Percentiles rank a stretch among this genome's conserved stretches.
Conservation (phyloP, 2,888 invertebrate species). For the Rugalucina vietnamica region DNA sequence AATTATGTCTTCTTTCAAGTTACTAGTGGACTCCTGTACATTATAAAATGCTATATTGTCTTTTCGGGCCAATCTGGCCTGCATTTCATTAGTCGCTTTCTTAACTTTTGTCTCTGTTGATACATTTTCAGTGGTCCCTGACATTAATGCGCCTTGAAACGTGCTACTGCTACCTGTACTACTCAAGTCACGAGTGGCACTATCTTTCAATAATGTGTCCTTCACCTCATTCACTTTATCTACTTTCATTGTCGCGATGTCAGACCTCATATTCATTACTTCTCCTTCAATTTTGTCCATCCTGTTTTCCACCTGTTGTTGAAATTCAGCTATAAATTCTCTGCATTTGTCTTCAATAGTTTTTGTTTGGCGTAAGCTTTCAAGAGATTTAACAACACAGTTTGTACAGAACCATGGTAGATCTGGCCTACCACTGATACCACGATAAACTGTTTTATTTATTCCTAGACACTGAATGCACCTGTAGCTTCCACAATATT, state of each 20-base stretch:
- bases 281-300: not conserved
- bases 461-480: not conserved
- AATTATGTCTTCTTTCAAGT: not conserved
- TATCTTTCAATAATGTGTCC: not conserved
- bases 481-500: not conserved
- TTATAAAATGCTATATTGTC: not conserved
- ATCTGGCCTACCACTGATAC: not conserved
- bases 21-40: not conserved
- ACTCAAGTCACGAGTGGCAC: too few species aligned
- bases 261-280: not conserved
- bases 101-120: not conserved
- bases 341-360: not conserved
- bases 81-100: not conserved
- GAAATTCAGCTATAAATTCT: not conserved
- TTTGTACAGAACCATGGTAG: not conserved
- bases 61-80: not conserved
- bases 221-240: not conserved
- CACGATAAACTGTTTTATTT: not conserved
- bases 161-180: too few species aligned
- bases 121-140: too few species aligned
- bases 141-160: too few species aligned
- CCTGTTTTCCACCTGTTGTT: not conserved
- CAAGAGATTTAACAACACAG: not conserved
- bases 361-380: not conserved
- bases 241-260: not conserved